Base-by-base conservation (phyloP, 23 tunicate genomes). In the Botrylloides violaceus region DNA sequence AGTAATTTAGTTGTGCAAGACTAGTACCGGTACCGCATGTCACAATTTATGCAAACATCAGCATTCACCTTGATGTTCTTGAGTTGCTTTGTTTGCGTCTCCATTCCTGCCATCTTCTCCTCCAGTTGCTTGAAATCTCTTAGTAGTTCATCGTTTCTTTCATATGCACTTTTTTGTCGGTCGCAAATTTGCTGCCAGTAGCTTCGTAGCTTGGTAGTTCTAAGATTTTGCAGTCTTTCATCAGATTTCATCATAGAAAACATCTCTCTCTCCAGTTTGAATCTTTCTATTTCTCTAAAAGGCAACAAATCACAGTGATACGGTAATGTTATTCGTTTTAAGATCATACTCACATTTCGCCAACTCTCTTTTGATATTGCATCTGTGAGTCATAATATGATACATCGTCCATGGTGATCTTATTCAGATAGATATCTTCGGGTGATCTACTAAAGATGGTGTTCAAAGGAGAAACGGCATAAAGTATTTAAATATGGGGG, bases 101-200 rank as follows among this genome's bases (percentile, higher is more conserved):
- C 58, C 66, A 84, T 34, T 9, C 7, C 65, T 25, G 39, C n/a
- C 7, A 78, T 12, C 28, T 75, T 64, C 1, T 36, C 25, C 63
- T 84, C 92, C 39, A 84, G 53, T 18, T 78, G 71, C 22, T 57
- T 49, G 53, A 84, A 72, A 55, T 84, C 92, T 34, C 75, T 20
- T 24, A 84, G 30, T 20, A 84, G 62, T 30, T 82, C 83, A 65
- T 72, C 83, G 58, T 84, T 84, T 27, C 92, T 49, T 29, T 64
- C 71, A 22, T 61, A 34, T 1, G 92, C 92, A 18, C 29, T 64
- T 35, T 66, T 50, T 58, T 79, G 83, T 72, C 92, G 61, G 36
- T 78, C 92, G 56, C 80, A 72, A 36, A 84, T 38, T 64, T 84
- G 76, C 83, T 78, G 72, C 83, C 83, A 84, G 64, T 78, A 84